Base-by-base conservation (phyloP, 2,797 vertebrate genomes). In the Sebastes oblongus region DNA sequence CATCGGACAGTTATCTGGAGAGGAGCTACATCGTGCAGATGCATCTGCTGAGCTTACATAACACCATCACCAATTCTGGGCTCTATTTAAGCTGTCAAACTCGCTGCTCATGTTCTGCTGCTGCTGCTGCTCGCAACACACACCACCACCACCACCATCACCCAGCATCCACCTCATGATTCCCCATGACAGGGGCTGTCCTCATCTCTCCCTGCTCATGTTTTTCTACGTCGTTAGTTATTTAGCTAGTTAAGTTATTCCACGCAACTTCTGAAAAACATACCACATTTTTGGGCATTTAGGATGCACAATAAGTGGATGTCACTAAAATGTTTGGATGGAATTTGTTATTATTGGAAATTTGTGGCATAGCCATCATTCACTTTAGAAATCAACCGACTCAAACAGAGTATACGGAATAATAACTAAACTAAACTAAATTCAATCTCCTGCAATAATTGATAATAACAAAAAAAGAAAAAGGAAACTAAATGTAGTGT, bases 61-160 rank as follows among this genome's bases (percentile, higher is more conserved):
- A 70, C 8, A 10, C 50, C 60, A 75, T 78, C 71, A 66, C 27
- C 52, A 65, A 69, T 69, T 64, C 70, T 69, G 50, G 75, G 22
- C 42, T 68, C 12, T 62, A 59, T 50, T 58, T 42, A 73, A 64
- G n/a, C 69, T 58, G 36, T 66, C 79, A 76, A 52, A 66, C 27
- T 11, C 29, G 1, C 58, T 32, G 58, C 52, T 55, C 56, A 16
- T 74, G 42, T 42, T 73, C 42, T 52, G 30, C 69, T 72, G 29
- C 58, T 72, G 29, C 58, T 64, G 50, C 69, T 56, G 55, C 55
- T 27, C 4, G 25, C 24, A n/a, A 27, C 27, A 55, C n/a, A 3
- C 8, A 66, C 55, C 42, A 39, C 42, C 64, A 54, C 42, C 62
- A 54, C 24, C 62, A 56, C 54, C 64, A 32, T 5, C 59, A 64